Base-by-base conservation (phyloP, 2,113 vertebrate genomes). In the Gymnogyps californianus region DNA sequence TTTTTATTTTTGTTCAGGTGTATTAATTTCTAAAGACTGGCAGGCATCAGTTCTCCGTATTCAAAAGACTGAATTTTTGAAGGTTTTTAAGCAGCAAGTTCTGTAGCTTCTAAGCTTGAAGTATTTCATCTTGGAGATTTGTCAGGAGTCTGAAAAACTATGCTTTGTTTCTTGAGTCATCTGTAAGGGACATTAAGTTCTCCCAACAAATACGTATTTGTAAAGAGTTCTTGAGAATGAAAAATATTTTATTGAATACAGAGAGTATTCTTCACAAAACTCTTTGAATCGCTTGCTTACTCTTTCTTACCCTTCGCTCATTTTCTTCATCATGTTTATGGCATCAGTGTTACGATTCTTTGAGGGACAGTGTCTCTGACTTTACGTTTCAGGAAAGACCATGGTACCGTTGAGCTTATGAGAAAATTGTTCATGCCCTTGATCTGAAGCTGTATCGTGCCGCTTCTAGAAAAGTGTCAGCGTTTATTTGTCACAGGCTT, bases 331-430 rank as follows among this genome's bases (percentile, higher is more conserved):
- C 25, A 3, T 28, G 15, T 40, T 87, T 69, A 28, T 69, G 52
- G 16, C 21, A 58, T 55, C 25, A 49, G 4, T 2, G 1, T 22
- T 78, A 26, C 2, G 29, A 47, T 66, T 77, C 15, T 70, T 47
- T 46, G 89, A 69, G 18, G n/a, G 40, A 64, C 0, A 0, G 4
- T 16, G 16, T 65, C 49, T 67, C 54, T 74, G 34, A 70, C 36
- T 42, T 54, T 1, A 26, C 13, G 1, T 83, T 67, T 69, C 40
- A 69, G 54, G 16, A 64, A 62, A 55, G 47, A 44, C 18, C 5
- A 1, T 16, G 47, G 16, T 28, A 31, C 11, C 9, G 29, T 10
- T 77, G 20, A 38, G n/a, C 36, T 96, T 72, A 31, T 9, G 6
- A 91, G 62, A 54, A 72, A 66, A 62, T 21, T 19, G 4, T 38